Base-by-base conservation (phyloP, 2,113 vertebrate genomes). In the Scolopax mira region DNA sequence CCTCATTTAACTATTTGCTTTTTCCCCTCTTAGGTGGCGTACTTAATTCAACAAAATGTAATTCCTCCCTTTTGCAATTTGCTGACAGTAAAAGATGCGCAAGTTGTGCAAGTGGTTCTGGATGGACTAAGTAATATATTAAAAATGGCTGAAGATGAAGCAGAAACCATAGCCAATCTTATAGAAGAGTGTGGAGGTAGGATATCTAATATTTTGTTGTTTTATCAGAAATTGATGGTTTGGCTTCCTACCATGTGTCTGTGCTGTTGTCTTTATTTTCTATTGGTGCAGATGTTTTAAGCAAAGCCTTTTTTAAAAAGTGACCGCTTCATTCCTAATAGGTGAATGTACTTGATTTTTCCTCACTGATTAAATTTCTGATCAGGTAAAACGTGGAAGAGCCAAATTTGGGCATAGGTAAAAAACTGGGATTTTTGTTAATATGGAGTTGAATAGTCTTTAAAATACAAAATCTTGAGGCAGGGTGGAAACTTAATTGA, bases 51-150 rank as follows among this genome's bases (percentile, higher is more conserved):
- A 91, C 99, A 99, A 98, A 99, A 99, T 88, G 99, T 99, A 94
- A 99, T 99, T 92, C 99, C 99, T 94, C 99, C 99, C 15, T 99
- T 99, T 97, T 99, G 99, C 98, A 99, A 99, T 94, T 98, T 99
- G 97, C 98, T 99, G 96, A 99, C 98, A 54, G 99, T 99, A 97
- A 99, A 99, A 98, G 99, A 99, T 37, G 98, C 99, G 60, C 99
- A 99, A 93, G 99, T 99, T 79, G 99, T 99, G 80, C 99, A 99
- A 96, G 99, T 99, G 55, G 99, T 99, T 90, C 98, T 99, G 57
- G 99, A 99, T 69, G 99, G 99, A 88, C 98, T 99, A 97, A 99
- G 99, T 98, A 99, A 99, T 98, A 99, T 99, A 98, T 98, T 99
- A 89, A 99, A 99, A 98, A 99, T 99, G 99, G 99, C 99, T 44